Percentiles rank a stretch among this genome's conserved stretches.
These are phyloP conservation scores for Toxostoma redivivum DNA, from an alignment of 2,113 vertebrate genomes.

Conservation along the genomic window DNA sequence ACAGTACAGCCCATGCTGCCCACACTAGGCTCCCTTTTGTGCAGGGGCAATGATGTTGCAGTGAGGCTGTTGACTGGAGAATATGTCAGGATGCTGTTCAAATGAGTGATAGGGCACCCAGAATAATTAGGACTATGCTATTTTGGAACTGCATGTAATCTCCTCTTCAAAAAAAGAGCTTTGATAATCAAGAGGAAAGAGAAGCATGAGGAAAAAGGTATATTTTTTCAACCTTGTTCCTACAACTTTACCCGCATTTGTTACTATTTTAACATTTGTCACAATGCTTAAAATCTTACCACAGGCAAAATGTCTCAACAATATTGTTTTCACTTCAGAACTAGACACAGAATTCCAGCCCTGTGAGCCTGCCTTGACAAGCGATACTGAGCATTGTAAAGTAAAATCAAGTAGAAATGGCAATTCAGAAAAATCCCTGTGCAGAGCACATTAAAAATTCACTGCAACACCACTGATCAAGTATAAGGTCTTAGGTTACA, in stretches of 20 bases:
- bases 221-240: neutral
- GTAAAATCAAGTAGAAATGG: conserved; percentile 10
- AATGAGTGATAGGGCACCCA: neutral
- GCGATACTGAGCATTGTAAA: neutral
- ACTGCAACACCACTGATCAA: conserved; percentile 36
- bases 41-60: neutral
- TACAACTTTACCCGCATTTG: neutral
- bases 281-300: conserved; percentile 3
- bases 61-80: neutral
- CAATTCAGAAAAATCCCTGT: conserved; percentile 17
- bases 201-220: neutral
- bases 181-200: neutral
- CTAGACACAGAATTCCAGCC: neutral
- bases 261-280: conserved; percentile 27
- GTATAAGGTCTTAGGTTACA: conserved; percentile 46
- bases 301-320: conserved; percentile 24
- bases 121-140: neutral
- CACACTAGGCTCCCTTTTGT: neutral
- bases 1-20: neutral
- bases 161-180: neutral
- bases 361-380: neutral
- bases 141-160: neutral
- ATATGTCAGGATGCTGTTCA: neutral
- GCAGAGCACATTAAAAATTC: conserved; percentile 31
- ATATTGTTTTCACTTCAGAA: conserved; percentile 1